These are phyloP conservation scores for Phaonia tiefii DNA, from an alignment of 2,888 invertebrate species.

Conservation along the genomic window DNA sequence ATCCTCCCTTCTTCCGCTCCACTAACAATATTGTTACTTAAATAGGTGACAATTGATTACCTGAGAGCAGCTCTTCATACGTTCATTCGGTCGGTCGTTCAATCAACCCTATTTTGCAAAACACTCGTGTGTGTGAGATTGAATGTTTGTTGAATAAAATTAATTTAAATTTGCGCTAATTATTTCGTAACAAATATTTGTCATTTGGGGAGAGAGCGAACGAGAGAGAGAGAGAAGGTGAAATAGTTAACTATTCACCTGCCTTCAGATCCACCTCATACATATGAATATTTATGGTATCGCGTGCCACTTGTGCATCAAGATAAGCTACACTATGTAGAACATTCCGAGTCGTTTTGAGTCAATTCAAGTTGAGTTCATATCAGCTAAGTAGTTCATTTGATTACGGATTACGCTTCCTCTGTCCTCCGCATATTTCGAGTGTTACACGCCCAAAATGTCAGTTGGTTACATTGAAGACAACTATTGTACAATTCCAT, in stretches of 20 bases:
- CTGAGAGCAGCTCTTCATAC: not conserved
- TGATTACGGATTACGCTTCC: slow-evolving; percentile 2
- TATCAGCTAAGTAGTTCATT: not conserved
- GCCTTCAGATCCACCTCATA: not conserved
- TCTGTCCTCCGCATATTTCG: not conserved
- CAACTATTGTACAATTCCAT: too few relatives aligned
- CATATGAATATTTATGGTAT: slow-evolving; percentile 45
- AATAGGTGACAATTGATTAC: slow-evolving; percentile 30
- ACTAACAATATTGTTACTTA: not conserved
- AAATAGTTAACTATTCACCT: too few relatives aligned
- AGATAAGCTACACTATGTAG: slow-evolving; percentile 29
- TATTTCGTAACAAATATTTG: slow-evolving; percentile 36
- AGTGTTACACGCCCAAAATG: slow-evolving; percentile 28
- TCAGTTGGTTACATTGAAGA: slow-evolving; percentile 34
- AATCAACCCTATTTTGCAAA: slow-evolving; percentile 6
- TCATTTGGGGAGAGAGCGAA: slow-evolving; percentile 4
- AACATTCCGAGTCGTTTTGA: not conserved
- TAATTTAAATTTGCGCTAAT: slow-evolving; percentile 37
- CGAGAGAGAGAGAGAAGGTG: too few relatives aligned
- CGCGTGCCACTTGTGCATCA: slow-evolving; percentile 58
- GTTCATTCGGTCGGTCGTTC: not conserved
- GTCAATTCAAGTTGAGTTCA: slow-evolving; percentile 3
- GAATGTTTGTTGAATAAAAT: slow-evolving; percentile 8
- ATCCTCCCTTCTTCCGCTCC: not conserved
- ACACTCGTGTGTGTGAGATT: not conserved